Evolutionary conservation across 1,140 invertebrate genomes (phyloP), one percentile per base, ranked within the genome.

Genomic region (Acromyrmex echinatior): DNA sequence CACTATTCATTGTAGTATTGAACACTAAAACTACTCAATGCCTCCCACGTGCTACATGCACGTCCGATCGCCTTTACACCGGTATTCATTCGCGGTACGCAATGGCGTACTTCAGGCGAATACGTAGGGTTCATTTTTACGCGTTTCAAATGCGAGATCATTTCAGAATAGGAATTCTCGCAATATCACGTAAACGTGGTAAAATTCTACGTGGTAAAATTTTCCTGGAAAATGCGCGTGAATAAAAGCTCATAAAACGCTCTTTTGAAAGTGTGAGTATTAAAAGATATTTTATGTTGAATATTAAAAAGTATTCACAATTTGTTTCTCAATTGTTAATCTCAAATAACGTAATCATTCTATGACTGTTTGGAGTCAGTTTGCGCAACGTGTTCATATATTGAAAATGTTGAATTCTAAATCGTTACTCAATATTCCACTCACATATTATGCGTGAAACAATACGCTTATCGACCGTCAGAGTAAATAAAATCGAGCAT

Each of bases 11-110:
- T 74, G 80, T 53, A 62, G 68, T 58, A 74, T 62, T 35, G 70
- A 76, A 51, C 45, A 63, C 35, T 35, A 28, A 81, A 74, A 28
- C 68, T 45, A 70, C 56, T 74, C 80, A 84, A 84, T 84, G 39
- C 56, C 31, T 81, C 21, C 16, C 28, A 45, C 45, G 21, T 45
- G 60, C 56, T 58, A 35, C 7, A 51, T 16, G 56, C 16, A 66
- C 39, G 9, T 31, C 12, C 70, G 68, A 74, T 76, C 56, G 56
- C 53, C 70, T 74, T 76, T 76, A 35, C 56, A 68, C 31, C n/a
- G 28, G 16, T 62, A 49, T 84, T 62, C 70, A 76, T 51, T 76
- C 70, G 70, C 16, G 21, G 25, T 62, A 18, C 39, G 25, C 28
- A 49, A 31, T 58, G 35, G 14, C 39, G 25, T 35, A 74, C 73